Base-by-base conservation (phyloP, 2,888 invertebrate species). In the Heterodera filipjevi region DNA sequence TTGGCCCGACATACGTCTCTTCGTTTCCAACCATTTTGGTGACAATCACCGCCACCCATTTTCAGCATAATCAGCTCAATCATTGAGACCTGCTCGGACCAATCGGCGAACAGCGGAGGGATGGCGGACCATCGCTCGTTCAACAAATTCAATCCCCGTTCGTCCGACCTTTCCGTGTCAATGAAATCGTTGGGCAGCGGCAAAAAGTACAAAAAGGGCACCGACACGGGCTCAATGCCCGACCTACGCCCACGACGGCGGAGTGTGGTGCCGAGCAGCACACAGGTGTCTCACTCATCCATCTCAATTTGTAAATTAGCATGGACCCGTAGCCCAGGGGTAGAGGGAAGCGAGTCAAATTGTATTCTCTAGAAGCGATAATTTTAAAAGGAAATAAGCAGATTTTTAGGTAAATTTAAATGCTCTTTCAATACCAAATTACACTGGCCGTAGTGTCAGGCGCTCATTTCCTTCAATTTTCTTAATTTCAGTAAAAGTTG, bases 21-120 rank as follows among this genome's bases (percentile, higher is more conserved):
- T n/a, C n/a, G n/a, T n/a, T 78, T 44, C 64, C 19, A 27, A 76
- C 32, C 27, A 76, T 81, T 74, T 53, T 39, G 44, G 27, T 32
- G 44, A 27, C 49, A 39, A 39, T 6, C 39, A 39, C 19, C 49
- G 33, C n/a, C n/a, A n/a, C n/a, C n/a, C 71, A 16, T 68, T 44
- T 90, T 16, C 89, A 96, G 96, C 90, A 96, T 99, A 85, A 93
- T 99, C 83, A 94, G 95, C 90, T 96, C 98, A 0, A 96, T 99
- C 6, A 92, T 98, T 22, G 97, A 98, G 91, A 97, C 96, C 0
- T 95, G 96, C 89, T 96, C 95, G 1, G 98, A 99, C 91, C 96
- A 96, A 95, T 93, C 94, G 86, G 92, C 94, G 83, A 96, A 95
- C 22, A 93, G 66, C 68, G 68, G 68, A 32, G 68, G 68, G 5